Conservation (phyloP, 1,140 invertebrate species). For the Drosophila tristis region DNA sequence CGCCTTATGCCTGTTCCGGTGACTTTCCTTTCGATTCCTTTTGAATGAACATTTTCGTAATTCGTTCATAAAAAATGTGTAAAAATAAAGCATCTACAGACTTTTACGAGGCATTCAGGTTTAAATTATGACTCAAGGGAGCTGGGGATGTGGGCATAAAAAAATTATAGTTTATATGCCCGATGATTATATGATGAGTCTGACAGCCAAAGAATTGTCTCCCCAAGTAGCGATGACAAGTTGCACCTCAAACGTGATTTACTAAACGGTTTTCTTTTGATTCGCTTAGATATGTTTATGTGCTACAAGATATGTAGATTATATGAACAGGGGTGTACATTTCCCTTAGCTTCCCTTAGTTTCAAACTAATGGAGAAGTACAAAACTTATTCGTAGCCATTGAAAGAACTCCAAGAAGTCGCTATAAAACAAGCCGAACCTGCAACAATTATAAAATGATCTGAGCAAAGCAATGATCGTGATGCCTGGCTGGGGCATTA, state of each 20-base stretch:
- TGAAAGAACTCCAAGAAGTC: too few relatives aligned
- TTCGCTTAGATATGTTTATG: too few relatives aligned
- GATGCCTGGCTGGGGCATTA: too few relatives aligned
- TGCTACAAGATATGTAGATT: too few relatives aligned
- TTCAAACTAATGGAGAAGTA: too few relatives aligned
- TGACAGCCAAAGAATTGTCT: conserved; percentile 1
- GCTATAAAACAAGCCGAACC: too few relatives aligned
- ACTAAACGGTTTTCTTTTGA: not conserved
- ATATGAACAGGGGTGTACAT: too few relatives aligned
- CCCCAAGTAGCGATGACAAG: conserved; percentile 31
- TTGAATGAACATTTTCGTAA: conserved; percentile 64
- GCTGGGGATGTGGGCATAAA: conserved; percentile 54
- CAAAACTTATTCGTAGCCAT: too few relatives aligned
- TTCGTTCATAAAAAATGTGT: conserved; percentile 53
- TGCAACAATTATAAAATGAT: too few relatives aligned
- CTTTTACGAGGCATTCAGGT: conserved; percentile 74
- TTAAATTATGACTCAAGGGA: conserved; percentile 68
- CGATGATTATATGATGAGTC: conserved; percentile 18
- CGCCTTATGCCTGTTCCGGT: not conserved
- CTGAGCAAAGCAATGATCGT: too few relatives aligned
- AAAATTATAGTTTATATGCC: conserved; percentile 60
- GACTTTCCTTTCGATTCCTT: conserved; percentile 40
- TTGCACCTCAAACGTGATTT: conserved; percentile 34
- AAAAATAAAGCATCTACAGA: conserved; percentile 28
- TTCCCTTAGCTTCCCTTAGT: too few relatives aligned